These are phyloP conservation scores for Nettapus auritus DNA, from an alignment of 2,113 vertebrate genomes.

Conservation along the genomic window DNA sequence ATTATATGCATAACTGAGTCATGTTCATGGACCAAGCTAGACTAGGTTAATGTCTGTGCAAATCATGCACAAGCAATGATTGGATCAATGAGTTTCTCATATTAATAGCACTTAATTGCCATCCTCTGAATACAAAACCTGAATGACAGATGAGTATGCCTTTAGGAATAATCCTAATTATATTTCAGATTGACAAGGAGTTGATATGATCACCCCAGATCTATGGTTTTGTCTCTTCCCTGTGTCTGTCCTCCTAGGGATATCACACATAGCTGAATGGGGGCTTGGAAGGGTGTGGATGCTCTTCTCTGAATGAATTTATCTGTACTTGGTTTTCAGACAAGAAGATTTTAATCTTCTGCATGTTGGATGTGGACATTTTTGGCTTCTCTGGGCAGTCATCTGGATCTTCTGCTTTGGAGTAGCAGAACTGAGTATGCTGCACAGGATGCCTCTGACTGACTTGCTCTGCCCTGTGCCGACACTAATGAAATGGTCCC, in stretches of 20 bases:
- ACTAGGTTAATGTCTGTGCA: not conserved
- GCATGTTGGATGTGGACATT: not conserved
- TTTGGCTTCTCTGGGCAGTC: not conserved
- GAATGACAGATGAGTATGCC: not conserved
- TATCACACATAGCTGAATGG: not conserved
- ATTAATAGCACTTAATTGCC: slow-evolving; percentile 11
- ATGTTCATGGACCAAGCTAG: not conserved
- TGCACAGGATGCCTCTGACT: not conserved
- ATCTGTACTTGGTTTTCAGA: not conserved
- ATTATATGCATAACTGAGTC: not conserved
- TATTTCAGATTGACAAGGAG: not conserved
- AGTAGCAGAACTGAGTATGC: not conserved
- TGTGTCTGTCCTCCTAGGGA: not conserved
- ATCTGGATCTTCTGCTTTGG: not conserved
- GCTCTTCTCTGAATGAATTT: not conserved
- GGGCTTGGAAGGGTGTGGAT: not conserved
- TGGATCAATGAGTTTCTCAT: not conserved
- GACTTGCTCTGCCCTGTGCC: not conserved
- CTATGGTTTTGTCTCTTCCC: not conserved
- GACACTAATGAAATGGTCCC: not conserved
- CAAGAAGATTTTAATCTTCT: not conserved
- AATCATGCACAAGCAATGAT: not conserved
- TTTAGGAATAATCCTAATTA: not conserved
- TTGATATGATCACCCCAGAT: not conserved
- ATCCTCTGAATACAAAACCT: not conserved